phyloP scores from a whole-genome alignment of 2,797 vertebrate genomes.

The Allobates femoralis region DNA sequence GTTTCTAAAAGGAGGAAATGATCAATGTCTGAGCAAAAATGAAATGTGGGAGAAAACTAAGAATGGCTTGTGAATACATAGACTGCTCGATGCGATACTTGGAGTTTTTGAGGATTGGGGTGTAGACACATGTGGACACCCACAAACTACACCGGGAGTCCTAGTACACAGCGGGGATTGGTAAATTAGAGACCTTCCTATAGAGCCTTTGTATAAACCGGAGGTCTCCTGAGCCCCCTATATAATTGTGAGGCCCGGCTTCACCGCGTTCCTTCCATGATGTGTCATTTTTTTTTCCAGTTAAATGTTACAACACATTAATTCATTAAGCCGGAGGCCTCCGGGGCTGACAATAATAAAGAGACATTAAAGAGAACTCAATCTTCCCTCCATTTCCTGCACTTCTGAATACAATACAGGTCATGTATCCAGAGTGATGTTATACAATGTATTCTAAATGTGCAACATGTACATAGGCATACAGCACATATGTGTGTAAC shows the following conservation, averaged over 20 bases:
- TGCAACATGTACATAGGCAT: background rate
- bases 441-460: background rate
- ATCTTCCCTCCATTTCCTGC: background rate
- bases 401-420: background rate
- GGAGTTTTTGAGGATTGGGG: too few relatives aligned
- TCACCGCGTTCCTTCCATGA: background rate
- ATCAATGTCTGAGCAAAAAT: too few relatives aligned
- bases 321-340: slow-evolving; percentile 14
- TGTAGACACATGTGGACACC: background rate
- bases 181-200: slow-evolving; percentile 20
- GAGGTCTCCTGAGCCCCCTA: background rate
- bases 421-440: background rate
- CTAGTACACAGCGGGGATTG: background rate
- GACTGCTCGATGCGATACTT: too few relatives aligned
- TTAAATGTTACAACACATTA: slow-evolving; percentile 17
- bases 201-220: background rate
- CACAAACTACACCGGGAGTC: background rate
- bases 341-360: slow-evolving; percentile 4
- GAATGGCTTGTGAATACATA: too few relatives aligned
- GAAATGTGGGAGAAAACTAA: too few relatives aligned
- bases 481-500: too few relatives aligned
- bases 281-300: slow-evolving; percentile 9
- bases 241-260: background rate
- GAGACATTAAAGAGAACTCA: slow-evolving; percentile 16
- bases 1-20: too few relatives aligned